Evolutionary conservation across 2,113 vertebrate species (phyloP).

Genomic region (Panurus biarmicus): DNA sequence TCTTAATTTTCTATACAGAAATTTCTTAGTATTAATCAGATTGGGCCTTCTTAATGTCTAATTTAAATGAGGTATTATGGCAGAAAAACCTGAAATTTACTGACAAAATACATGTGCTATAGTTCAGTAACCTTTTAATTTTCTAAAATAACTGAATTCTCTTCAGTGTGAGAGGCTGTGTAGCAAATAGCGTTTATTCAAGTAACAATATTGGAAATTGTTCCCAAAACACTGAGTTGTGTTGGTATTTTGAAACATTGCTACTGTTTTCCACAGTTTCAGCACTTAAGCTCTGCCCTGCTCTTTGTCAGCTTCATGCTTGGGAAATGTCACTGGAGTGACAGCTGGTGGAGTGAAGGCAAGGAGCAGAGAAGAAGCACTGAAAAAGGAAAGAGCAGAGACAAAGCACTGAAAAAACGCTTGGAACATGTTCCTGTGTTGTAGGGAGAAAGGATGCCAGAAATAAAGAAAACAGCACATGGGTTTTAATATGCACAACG

Average conservation of each 20-base stretch:
- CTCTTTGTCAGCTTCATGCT: conserved; percentile 1
- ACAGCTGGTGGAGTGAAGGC: conserved; percentile 17
- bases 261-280: neutral
- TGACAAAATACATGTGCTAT: neutral
- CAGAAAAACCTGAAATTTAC: neutral
- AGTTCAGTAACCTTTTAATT: neutral
- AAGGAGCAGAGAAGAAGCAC: neutral
- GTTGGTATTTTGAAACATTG: neutral
- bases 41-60: neutral
- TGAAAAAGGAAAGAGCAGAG: neutral
- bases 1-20: neutral
- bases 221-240: neutral
- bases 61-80: neutral
- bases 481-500: neutral
- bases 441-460: neutral
- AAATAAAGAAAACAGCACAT: neutral
- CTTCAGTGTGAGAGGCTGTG: neutral
- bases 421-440: neutral
- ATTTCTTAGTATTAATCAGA: neutral
- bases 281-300: neutral
- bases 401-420: neutral
- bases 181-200: neutral
- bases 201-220: neutral
- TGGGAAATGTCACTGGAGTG: conserved; percentile 10
- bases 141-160: neutral